A percentile compares a stretch with the other conserved stretches of the same genome.
Conservation (phyloP, 2,797 vertebrate species). For the Chelmon rostratus region DNA sequence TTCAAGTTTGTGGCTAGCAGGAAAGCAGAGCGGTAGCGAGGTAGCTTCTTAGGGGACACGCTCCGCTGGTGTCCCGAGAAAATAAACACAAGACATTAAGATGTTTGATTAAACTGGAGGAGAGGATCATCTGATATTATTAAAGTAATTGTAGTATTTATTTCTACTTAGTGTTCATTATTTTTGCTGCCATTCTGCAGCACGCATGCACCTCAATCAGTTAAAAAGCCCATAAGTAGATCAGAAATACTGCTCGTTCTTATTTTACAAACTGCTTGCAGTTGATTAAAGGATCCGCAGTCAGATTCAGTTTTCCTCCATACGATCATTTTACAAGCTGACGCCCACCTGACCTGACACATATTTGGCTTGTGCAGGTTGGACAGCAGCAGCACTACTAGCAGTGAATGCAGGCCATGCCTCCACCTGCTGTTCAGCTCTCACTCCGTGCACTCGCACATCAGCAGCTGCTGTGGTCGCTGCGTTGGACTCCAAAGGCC, state of each 20-base stretch:
- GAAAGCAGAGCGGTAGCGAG: constrained; percentile 62
- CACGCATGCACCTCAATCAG: neutral
- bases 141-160: constrained; percentile 60
- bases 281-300: constrained; percentile 33
- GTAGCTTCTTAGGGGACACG: constrained; percentile 50
- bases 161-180: constrained; percentile 36
- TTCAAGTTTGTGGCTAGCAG: constrained; percentile 76
- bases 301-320: constrained; percentile 18
- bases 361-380: constrained; percentile 43
- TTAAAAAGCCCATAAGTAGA: constrained; percentile 11
- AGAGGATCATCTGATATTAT: constrained; percentile 60
- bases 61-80: constrained; percentile 57
- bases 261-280: constrained; percentile 15
- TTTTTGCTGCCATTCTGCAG: constrained; percentile 29
- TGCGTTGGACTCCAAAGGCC: constrained; percentile 45
- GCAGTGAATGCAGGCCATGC: constrained; percentile 58
- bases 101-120: constrained; percentile 72
- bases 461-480: constrained; percentile 45
- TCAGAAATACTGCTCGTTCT: neutral
- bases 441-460: constrained; percentile 51
- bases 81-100: constrained; percentile 72
- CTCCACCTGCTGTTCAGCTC: constrained; percentile 73
- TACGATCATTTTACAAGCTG: constrained; percentile 14
- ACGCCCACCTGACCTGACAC: constrained; percentile 37
- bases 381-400: constrained; percentile 27